phyloP scores from a whole-genome alignment of 2,888 invertebrate genomes.

The Criorhina ranunculi region DNA sequence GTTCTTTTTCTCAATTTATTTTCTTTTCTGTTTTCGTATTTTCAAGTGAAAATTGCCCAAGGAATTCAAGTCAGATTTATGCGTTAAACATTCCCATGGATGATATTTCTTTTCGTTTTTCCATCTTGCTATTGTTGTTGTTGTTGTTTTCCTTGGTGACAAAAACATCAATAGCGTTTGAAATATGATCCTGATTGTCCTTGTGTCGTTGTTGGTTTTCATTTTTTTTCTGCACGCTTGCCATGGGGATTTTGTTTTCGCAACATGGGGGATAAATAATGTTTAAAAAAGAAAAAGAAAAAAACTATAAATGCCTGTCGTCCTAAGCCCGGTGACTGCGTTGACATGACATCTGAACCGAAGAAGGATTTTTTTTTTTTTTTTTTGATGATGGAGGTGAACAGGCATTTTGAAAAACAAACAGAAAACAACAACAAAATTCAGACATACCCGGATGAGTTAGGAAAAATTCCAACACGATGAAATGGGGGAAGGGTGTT shows the following conservation, averaged over 20 bases:
- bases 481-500: neutral
- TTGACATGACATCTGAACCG: constrained; percentile 69
- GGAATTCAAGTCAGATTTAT: constrained; percentile 66
- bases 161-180: constrained; percentile 66
- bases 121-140: neutral
- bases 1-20: neutral
- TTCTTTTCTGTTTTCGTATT: constrained; percentile 41
- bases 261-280: constrained; percentile 65
- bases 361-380: too few relatives aligned
- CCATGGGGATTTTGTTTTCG: constrained; percentile 55
- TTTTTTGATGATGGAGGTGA: constrained; percentile 68
- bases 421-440: neutral
- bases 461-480: constrained; percentile 7
- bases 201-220: constrained; percentile 20
- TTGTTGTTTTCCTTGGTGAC: constrained; percentile 18
- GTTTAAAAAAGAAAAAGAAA: constrained; percentile 4
- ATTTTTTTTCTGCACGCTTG: constrained; percentile 26
- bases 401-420: constrained; percentile 36
- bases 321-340: constrained; percentile 65
- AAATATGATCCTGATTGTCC: constrained; percentile 72
- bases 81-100: constrained; percentile 66
- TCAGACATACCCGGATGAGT: constrained; percentile 8
- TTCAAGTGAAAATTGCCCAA: constrained; percentile 61
- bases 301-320: constrained; percentile 54
- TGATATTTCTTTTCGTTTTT: constrained; percentile 28